Base-by-base conservation (phyloP, 2,888 invertebrate genomes). In the Lordiphosa fenestrarum region DNA sequence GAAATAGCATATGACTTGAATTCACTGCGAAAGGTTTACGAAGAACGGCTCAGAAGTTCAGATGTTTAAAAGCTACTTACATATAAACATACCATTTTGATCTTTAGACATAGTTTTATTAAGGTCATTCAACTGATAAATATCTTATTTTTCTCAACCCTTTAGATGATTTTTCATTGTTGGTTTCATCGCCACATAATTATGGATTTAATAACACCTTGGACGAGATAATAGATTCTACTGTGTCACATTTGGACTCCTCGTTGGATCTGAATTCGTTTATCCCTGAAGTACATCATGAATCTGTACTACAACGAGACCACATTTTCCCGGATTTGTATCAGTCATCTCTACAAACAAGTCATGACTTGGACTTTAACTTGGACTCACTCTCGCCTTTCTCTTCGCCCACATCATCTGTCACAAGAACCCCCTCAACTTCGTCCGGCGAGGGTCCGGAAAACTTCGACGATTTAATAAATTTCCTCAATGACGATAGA, bases 401-500 rank as follows among this genome's bases (percentile, higher is more conserved):
- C 57, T 62, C 74, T 4, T 73, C 76, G 2, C 74, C 76, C 7
- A 61, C 70, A 25, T 50, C 55, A 21, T 41, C 49, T 30, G 6
- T 61, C 40, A 60, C 66, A 49, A 48, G 54, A 36, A 59, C 59
- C 38, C 39, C 76, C 2, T 67, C 69, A 6, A 66, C 72, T 2
- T 60, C 68, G 2, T 42, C 53, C 13, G 15, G 35, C 5, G 55
- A 66, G 37, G 67, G 66, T n/a, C 49, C 59, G 0, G 73, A 77
- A 10, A 55, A 68, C 67, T 82, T 87, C 1, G 86, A 86, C 52
- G 87, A 88, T 46, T 86, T 88, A 54, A 73, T 88, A 6, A 88
- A 84, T 57, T 83, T 84, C 12, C 68, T 84, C 4, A 77, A 74
- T 38, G 83, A 75, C 21, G 76, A 83, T 49, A 85, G 84, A 51